Evolutionary conservation across 2,113 vertebrate genomes (phyloP).

Genomic region (Tachycineta bicolor): DNA sequence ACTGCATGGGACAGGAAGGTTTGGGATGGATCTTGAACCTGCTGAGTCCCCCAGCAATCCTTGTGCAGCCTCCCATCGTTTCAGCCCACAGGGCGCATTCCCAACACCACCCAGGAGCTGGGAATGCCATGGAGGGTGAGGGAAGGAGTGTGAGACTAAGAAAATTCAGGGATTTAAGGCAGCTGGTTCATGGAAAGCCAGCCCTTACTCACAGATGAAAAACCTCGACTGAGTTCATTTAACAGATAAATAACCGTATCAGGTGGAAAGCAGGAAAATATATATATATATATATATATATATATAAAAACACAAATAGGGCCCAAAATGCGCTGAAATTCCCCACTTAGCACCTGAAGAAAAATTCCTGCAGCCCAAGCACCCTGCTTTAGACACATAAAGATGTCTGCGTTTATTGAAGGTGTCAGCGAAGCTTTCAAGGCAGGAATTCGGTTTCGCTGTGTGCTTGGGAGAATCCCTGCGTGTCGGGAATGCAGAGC

Average conservation of each 20-base stretch:
- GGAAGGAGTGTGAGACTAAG: background rate
- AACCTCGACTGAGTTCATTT: fast-evolving
- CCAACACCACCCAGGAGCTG: background rate
- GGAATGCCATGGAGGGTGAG: fast-evolving
- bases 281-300: background rate
- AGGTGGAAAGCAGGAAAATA: background rate
- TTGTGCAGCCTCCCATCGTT: background rate
- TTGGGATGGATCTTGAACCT: fast-evolving
- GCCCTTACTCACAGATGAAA: background rate
- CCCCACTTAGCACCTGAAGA: background rate
- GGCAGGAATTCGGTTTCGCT: background rate
- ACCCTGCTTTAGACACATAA: fast-evolving
- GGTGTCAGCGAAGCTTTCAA: background rate
- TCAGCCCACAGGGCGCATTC: background rate
- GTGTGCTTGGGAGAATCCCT: background rate
- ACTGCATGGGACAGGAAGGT: fast-evolving
- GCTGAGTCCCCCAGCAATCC: background rate
- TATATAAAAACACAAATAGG: background rate
- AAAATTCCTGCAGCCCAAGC: background rate
- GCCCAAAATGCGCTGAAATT: background rate
- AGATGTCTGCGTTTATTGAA: background rate
- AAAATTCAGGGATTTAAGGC: background rate
- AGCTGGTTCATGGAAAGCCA: background rate
- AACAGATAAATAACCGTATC: background rate
- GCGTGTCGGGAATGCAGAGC: background rate